Conservation (phyloP, 1,140 invertebrate species). For the Listronotus oregonensis region DNA sequence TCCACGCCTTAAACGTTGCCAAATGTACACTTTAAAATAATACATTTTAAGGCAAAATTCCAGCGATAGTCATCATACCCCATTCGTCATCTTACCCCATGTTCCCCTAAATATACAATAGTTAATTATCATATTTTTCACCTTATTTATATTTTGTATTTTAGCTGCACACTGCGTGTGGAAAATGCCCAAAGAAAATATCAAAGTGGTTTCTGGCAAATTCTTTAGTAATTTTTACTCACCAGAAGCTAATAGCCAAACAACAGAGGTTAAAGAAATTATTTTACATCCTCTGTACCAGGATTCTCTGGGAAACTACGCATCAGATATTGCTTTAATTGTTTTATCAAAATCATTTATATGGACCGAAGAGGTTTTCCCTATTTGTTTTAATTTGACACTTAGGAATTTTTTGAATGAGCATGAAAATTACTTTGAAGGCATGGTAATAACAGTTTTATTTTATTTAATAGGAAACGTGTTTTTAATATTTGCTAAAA, state of each 20-base stretch:
- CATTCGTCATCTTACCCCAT: no score
- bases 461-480: no score
- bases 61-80: no score
- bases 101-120: no score
- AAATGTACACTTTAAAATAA: no score
- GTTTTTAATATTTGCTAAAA: no score
- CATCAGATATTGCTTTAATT: conserved; percentile 58
- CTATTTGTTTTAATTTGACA: conserved; percentile 56
- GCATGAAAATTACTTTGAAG: conserved; percentile 45
- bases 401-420: conserved; percentile 40
- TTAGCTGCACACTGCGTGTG: conserved; percentile 58
- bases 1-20: no score
- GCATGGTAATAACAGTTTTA: conserved; percentile 45
- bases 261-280: conserved; percentile 49
- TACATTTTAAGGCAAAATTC: no score
- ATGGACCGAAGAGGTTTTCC: conserved; percentile 48
- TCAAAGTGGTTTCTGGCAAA: conserved; percentile 54
- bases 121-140: no score
- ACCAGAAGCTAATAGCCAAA: conserved; percentile 49
- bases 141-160: no score
- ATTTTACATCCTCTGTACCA: conserved; percentile 54
- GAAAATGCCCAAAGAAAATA: conserved; percentile 48
- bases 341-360: conserved; percentile 48
- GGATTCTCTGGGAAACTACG: conserved; percentile 58
- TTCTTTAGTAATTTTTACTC: conserved; percentile 52